phyloP scores from a whole-genome alignment of 1,140 invertebrate genomes.

The Ips nitidus region DNA sequence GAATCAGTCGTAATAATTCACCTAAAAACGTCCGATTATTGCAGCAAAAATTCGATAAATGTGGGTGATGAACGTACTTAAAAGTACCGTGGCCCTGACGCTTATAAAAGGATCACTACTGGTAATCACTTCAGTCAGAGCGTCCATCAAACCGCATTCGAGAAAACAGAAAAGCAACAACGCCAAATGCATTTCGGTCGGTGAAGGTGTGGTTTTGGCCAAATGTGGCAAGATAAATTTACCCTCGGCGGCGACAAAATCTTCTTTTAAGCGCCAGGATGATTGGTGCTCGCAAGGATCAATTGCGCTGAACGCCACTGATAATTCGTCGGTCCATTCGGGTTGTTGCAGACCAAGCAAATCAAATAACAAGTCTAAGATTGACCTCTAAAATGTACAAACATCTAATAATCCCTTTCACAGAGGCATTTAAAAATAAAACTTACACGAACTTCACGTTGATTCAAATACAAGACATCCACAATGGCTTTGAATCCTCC shows the following conservation, averaged over 20 bases:
- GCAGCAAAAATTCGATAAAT: not conserved
- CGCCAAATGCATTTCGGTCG: conserved; percentile 89
- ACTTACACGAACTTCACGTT: conserved; percentile 83
- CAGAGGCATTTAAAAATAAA: conserved; percentile 7
- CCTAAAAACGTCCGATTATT: conserved; percentile 50
- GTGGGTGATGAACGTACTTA: conserved; percentile 57
- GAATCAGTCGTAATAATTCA: conserved; percentile 83
- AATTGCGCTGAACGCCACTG: conserved; percentile 80
- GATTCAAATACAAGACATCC: conserved; percentile 83
- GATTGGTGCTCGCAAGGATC: conserved; percentile 81
- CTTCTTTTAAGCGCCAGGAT: conserved; percentile 85
- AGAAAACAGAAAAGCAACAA: conserved; percentile 85
- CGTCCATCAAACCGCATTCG: conserved; percentile 82
- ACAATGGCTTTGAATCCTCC: conserved; percentile 81
- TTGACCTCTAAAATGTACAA: conserved; percentile 71
- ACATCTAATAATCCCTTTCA: conserved; percentile 22
- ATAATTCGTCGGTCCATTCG: conserved; percentile 89
- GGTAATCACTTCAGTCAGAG: conserved; percentile 88
- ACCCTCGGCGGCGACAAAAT: conserved; percentile 90
- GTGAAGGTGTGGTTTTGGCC: conserved; percentile 80
- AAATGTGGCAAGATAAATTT: conserved; percentile 79
- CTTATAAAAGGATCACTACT: conserved; percentile 86
- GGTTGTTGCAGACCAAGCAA: conserved; percentile 81
- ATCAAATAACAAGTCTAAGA: conserved; percentile 89
- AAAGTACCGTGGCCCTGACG: conserved; percentile 83